A percentile compares a stretch with the other conserved stretches of the same genome.
phyloP scores from a whole-genome alignment of 2,797 vertebrate genomes.

The Eulemur mongoz region DNA sequence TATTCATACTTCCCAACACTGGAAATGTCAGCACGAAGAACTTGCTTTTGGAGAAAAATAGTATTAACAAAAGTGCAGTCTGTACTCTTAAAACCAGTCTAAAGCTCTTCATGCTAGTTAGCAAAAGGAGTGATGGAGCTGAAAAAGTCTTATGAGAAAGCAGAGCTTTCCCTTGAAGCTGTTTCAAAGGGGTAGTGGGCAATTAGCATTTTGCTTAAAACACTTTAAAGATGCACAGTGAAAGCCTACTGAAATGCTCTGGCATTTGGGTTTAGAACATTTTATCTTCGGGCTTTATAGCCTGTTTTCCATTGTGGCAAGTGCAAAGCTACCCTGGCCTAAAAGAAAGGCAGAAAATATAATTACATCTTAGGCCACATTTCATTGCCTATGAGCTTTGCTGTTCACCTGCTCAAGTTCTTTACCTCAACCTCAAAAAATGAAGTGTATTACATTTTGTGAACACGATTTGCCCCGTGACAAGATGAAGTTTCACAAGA shows the following conservation, averaged over 20 bases:
- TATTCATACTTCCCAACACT: background rate
- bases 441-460: background rate
- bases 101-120: background rate
- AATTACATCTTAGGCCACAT: background rate
- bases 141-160: background rate
- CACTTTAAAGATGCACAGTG: background rate
- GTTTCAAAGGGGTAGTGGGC: background rate
- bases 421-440: background rate
- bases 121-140: background rate
- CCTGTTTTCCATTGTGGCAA: background rate
- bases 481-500: conserved; percentile 4
- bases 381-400: background rate
- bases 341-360: background rate
- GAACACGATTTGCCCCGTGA: background rate
- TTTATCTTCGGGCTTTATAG: conserved; percentile 17
- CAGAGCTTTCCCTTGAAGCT: background rate
- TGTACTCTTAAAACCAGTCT: background rate
- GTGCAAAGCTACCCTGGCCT: background rate
- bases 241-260: background rate
- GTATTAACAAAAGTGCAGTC: background rate
- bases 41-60: conserved; percentile 14
- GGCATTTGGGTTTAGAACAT: conserved; percentile 8
- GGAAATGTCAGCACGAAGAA: conserved; percentile 24
- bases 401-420: conserved; percentile 3
- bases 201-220: conserved; percentile 23